Base-by-base conservation (phyloP, 2,797 vertebrate genomes). In the Phataginus tetradactyla region DNA sequence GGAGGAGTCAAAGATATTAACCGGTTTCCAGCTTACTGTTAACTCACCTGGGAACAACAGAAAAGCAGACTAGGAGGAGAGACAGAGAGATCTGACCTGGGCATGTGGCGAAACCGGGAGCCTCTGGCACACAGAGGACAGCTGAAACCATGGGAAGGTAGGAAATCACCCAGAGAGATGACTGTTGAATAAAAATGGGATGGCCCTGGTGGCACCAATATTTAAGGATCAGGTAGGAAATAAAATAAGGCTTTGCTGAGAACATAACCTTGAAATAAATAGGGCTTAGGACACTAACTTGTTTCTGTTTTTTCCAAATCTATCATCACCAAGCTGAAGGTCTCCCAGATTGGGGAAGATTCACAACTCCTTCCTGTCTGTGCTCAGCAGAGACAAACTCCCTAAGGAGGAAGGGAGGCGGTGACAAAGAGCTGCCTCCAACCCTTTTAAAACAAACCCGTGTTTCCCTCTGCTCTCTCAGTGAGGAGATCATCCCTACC, bases 161-260 rank as follows among this genome's bases (percentile, higher is more conserved):
- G 75, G 27, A 79, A 78, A 63, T 42, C 15, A 71, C 37, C 45
- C 68, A 34, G 53, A 85, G 59, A 64, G 23, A 39, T 7, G 6
- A 14, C 34, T n/a, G 23, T 10, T 61, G 69, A 80, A 34, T 37
- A 32, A 78, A 91, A 86, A 25, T 64, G 45, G 63, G 23, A 63
- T 64, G 25, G 27, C 53, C 64, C 72, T 74, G 45, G 45, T n/a
- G 45, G 42, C 53, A 55, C 59, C 59, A 63, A 53, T 45, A 75
- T 51, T 85, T 57, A 85, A 95, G 34, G 90, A 71, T 66, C 34
- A 77, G 4, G 57, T 15, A 89, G 79, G 57, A 96, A 96, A 86
- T 63, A 80, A 59, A 96, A 71, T 4, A 55, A 51, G 69, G 77
- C 27, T 91, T 85, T 75, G 55, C 42, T 64, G 72, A 87, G 95